A percentile compares a stretch with the other conserved stretches of the same genome.
Evolutionary conservation across 2,113 vertebrate species (phyloP).

Genomic region (Polypterus senegalus): DNA sequence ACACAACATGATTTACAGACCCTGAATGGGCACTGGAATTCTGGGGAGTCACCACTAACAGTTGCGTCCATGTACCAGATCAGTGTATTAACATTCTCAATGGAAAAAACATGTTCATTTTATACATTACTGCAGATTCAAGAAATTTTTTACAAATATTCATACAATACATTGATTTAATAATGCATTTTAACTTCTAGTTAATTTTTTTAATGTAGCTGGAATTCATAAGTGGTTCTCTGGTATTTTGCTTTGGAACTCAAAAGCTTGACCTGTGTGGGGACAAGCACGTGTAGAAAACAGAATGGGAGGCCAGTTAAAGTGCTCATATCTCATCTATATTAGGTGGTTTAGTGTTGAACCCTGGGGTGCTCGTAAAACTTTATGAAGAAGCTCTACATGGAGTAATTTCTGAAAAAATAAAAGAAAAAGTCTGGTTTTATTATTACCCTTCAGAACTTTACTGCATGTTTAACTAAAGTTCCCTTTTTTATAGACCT

Average conservation of each 20-base stretch:
- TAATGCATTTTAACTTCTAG: too few species aligned
- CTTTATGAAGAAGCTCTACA: constrained; percentile 61
- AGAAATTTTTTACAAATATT: too few species aligned
- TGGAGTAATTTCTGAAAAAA: constrained; percentile 56
- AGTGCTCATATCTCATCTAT: constrained; percentile 66
- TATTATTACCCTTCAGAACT: constrained; percentile 66
- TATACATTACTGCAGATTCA: too few species aligned
- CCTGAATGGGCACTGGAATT: too few species aligned
- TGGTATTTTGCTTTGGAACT: constrained; percentile 31
- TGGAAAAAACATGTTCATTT: too few species aligned
- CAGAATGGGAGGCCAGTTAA: constrained; percentile 60
- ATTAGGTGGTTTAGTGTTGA: constrained; percentile 68
- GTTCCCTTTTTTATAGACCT: constrained; percentile 62
- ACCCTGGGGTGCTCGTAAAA: constrained; percentile 66
- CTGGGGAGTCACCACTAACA: too few species aligned
- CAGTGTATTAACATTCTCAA: too few species aligned
- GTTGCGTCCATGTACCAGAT: too few species aligned
- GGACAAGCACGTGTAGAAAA: constrained; percentile 40
- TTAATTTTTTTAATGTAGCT: too few species aligned
- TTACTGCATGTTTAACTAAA: constrained; percentile 74
- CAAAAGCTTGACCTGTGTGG: constrained; percentile 48
- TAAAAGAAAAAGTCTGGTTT: constrained; percentile 64
- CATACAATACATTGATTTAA: too few species aligned
- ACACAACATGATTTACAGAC: too few species aligned
- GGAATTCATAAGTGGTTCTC: constrained; percentile 16